Percentiles rank a stretch among this genome's conserved stretches.
phyloP scores from a whole-genome alignment of 2,797 vertebrate genomes.

The Xerus rutilus region DNA sequence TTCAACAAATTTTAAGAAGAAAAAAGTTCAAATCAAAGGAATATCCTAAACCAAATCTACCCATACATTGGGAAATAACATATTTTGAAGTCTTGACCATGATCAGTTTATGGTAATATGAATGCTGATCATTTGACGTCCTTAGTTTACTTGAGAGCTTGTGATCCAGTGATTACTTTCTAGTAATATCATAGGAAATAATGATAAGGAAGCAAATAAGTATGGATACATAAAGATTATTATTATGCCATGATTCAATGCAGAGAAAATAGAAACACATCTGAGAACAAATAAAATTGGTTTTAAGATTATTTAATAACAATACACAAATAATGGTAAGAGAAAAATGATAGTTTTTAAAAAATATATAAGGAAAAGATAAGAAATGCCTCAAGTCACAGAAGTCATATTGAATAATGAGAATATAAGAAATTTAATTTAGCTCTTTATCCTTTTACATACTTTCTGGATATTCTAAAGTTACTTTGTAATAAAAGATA shows the following conservation, averaged over 20 bases:
- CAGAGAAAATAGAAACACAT: neutral
- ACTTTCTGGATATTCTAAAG: slow-evolving; percentile 8
- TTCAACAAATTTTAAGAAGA: neutral
- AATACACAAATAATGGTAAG: neutral
- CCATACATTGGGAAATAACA: neutral
- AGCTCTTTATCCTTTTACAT: neutral
- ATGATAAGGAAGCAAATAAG: neutral
- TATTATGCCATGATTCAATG: neutral
- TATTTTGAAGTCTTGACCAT: neutral
- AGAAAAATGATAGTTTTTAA: neutral
- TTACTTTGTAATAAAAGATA: neutral
- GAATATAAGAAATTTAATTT: neutral
- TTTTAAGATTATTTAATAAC: slow-evolving; percentile 29
- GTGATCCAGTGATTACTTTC: neutral
- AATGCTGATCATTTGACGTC: neutral
- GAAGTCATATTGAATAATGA: slow-evolving; percentile 8
- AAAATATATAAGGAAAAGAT: neutral
- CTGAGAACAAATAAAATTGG: neutral
- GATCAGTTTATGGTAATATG: neutral
- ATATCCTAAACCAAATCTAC: neutral
- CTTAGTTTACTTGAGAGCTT: neutral
- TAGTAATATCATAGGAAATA: neutral
- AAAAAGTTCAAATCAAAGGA: neutral
- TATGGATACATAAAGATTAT: neutral
- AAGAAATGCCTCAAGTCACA: neutral